Conservation (phyloP, 2,888 invertebrate species). For the Thymelicus sylvestris region DNA sequence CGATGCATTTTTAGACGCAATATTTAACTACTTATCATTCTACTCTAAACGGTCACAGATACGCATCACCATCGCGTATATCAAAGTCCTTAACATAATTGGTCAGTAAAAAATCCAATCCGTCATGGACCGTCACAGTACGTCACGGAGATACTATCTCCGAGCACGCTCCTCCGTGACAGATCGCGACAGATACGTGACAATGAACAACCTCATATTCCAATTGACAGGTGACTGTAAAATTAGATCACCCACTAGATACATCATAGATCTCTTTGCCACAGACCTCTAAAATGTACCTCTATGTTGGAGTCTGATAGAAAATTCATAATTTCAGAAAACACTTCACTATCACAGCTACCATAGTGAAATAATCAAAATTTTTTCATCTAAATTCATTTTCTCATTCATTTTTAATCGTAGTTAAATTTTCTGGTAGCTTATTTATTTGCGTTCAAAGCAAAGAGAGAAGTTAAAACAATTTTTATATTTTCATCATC, state of each 20-base stretch:
- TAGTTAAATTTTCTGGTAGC: too few species aligned
- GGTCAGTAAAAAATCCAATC: constrained; percentile 9
- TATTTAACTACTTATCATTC: neutral
- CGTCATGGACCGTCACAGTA: constrained; percentile 9
- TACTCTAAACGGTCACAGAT: neutral
- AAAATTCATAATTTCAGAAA: too few species aligned
- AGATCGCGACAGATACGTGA: constrained; percentile 34
- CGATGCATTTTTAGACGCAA: neutral
- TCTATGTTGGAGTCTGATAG: too few species aligned
- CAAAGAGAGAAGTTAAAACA: too few species aligned
- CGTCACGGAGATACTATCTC: constrained; percentile 30
- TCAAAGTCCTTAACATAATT: constrained; percentile 14
- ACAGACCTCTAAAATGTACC: too few species aligned
- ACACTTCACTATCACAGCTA: too few species aligned
- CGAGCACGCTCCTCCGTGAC: constrained; percentile 24
- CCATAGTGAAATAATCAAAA: too few species aligned
- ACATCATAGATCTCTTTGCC: neutral
- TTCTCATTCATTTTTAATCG: too few species aligned
- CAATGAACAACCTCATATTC: constrained; percentile 14
- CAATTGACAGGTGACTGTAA: constrained; percentile 12
- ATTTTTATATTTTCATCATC: too few species aligned
- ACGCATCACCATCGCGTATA: neutral
- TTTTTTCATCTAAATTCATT: too few species aligned
- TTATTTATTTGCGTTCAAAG: too few species aligned
- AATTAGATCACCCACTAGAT: constrained; percentile 3